These are phyloP conservation scores for Tyria jacobaeae DNA, from an alignment of 2,888 invertebrate genomes.

Conservation along the genomic window DNA sequence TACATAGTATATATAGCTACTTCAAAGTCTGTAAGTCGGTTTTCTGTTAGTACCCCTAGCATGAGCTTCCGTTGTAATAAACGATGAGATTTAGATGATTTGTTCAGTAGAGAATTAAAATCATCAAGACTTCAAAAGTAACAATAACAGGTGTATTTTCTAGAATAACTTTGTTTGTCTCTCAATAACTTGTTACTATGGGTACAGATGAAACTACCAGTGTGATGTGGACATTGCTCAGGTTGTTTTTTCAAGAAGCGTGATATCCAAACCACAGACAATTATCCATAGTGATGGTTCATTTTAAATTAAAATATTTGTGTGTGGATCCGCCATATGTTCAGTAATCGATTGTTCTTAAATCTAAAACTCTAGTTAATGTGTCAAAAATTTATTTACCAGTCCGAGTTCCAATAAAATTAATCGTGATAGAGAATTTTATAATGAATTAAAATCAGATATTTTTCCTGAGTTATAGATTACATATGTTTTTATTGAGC, in stretches of 20 bases:
- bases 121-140: no score
- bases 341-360: not conserved
- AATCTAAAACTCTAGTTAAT: not conserved
- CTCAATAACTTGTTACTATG: no score
- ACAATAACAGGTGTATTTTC: no score
- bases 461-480: conserved; percentile 26
- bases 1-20: no score
- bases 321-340: not conserved
- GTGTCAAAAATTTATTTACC: conserved; percentile 1
- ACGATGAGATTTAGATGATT: no score
- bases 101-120: no score
- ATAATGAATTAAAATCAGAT: not conserved
- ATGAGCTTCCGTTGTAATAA: not conserved
- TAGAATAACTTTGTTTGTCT: no score
- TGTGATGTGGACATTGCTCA: no score
- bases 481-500: conserved; percentile 38
- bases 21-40: no score
- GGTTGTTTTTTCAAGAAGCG: not conserved
- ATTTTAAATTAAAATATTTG: not conserved
- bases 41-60: not conserved
- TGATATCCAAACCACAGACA: not conserved
- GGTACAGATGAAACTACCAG: no score
- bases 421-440: conserved; percentile 2
- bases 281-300: not conserved
- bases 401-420: not conserved